Evolutionary conservation across 2,888 invertebrate genomes (phyloP).

Genomic region (Campoletis raptor): DNA sequence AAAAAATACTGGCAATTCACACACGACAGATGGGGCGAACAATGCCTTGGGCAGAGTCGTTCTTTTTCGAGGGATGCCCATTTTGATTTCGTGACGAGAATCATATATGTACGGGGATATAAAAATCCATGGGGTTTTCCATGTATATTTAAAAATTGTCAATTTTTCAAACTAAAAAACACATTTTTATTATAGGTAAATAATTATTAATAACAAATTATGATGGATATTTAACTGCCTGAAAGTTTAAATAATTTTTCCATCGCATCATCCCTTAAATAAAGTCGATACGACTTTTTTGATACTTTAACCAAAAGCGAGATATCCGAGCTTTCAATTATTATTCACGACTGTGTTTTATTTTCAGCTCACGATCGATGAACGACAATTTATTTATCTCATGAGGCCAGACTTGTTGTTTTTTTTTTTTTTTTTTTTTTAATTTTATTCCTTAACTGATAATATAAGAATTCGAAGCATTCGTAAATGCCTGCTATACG

Average conservation of each 20-base stretch:
- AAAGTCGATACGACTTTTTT: slow-evolving; percentile 15
- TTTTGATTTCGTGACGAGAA: slow-evolving; percentile 74
- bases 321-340: slow-evolving; percentile 7
- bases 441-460: background rate
- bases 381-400: slow-evolving; percentile 31
- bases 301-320: slow-evolving; percentile 23
- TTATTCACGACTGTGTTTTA: slow-evolving; percentile 46
- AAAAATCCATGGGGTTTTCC: slow-evolving; percentile 71
- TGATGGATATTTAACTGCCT: slow-evolving; percentile 21
- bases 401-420: background rate
- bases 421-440: too few relatives aligned
- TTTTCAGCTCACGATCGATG: slow-evolving; percentile 45
- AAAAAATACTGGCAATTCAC: slow-evolving; percentile 46
- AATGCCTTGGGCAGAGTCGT: slow-evolving; percentile 68
- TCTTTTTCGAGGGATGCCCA: slow-evolving; percentile 67
- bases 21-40: slow-evolving; percentile 80
- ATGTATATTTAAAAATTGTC: slow-evolving; percentile 32
- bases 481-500: background rate
- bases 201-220: background rate
- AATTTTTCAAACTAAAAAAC: background rate
- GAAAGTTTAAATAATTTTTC: slow-evolving; percentile 22
- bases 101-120: slow-evolving; percentile 70
- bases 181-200: background rate
- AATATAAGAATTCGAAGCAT: background rate
- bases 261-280: slow-evolving; percentile 5